Conservation (phyloP, 2,888 invertebrate species). For the Tromatobia lineatoria region DNA sequence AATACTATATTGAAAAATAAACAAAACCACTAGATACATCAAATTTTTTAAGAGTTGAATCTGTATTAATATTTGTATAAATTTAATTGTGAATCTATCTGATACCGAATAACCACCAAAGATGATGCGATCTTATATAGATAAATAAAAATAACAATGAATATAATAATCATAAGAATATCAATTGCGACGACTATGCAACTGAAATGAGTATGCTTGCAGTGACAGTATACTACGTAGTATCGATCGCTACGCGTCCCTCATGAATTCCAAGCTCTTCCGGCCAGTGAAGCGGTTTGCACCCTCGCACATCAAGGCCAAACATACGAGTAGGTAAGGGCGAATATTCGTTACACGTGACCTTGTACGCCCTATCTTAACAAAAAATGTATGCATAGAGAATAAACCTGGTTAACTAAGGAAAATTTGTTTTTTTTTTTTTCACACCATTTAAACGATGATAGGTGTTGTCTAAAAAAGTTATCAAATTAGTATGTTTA, state of each 20-base stretch:
- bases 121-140: not conserved
- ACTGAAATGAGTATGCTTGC: not conserved
- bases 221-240: not conserved
- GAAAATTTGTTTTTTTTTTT: too few relatives aligned
- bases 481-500: too few relatives aligned
- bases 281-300: conserved; percentile 2
- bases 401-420: not conserved
- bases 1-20: too few relatives aligned
- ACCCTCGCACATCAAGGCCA: conserved; percentile 45
- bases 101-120: not conserved
- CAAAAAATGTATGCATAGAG: not conserved
- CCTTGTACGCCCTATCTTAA: not conserved
- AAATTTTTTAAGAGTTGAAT: too few relatives aligned
- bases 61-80: too few relatives aligned
- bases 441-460: too few relatives aligned
- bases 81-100: too few relatives aligned
- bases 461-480: too few relatives aligned
- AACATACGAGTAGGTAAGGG: conserved; percentile 3
- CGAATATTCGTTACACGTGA: not conserved
- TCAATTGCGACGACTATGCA: conserved; percentile 3
- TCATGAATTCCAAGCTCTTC: not conserved
- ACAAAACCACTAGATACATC: too few relatives aligned
- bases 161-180: not conserved
- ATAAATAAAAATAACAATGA: too few relatives aligned
- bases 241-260: conserved; percentile 12